A percentile compares a stretch with the other conserved stretches of the same genome.
Conservation (phyloP, 2,797 vertebrate genomes). For the Etheostoma nigrum region DNA sequence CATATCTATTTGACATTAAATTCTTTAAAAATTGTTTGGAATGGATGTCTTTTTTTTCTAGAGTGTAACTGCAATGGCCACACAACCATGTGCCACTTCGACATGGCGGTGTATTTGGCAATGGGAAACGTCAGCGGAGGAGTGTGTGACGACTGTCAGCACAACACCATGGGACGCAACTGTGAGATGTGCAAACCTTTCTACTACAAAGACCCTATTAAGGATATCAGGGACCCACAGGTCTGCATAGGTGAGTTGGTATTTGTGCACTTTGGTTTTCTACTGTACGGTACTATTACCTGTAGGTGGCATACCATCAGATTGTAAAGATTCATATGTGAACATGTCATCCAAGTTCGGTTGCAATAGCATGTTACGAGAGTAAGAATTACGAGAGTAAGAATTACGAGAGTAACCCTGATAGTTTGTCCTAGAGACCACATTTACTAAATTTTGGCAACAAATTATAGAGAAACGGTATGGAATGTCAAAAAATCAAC, state of each 20-base stretch:
- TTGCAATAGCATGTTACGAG: background rate
- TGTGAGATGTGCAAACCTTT: slow-evolving; percentile 86
- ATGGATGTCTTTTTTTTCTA: slow-evolving; percentile 45
- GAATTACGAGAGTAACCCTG: too few relatives aligned
- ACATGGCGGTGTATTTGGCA: slow-evolving; percentile 93
- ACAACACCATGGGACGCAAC: slow-evolving; percentile 88
- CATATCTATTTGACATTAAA: background rate
- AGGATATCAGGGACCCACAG: slow-evolving; percentile 82
- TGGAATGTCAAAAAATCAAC: background rate
- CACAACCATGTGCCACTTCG: slow-evolving; percentile 90
- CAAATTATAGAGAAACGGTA: background rate
- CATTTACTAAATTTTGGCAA: background rate
- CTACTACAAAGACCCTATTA: slow-evolving; percentile 84
- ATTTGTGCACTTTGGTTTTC: background rate
- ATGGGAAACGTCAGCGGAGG: slow-evolving; percentile 91
- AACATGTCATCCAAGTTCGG: too few relatives aligned
- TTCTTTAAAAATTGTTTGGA: background rate
- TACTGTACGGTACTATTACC: background rate
- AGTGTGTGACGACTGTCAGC: slow-evolving; percentile 92
- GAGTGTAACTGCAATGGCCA: slow-evolving; percentile 88
- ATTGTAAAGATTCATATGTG: background rate
- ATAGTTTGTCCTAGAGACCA: too few relatives aligned
- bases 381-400: too few relatives aligned
- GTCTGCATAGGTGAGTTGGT: slow-evolving; percentile 86
- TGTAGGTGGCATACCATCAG: background rate